Evolutionary conservation across 64 coral and sea anemone species (phyloP).

Genomic region (Platygyra sinensis): DNA sequence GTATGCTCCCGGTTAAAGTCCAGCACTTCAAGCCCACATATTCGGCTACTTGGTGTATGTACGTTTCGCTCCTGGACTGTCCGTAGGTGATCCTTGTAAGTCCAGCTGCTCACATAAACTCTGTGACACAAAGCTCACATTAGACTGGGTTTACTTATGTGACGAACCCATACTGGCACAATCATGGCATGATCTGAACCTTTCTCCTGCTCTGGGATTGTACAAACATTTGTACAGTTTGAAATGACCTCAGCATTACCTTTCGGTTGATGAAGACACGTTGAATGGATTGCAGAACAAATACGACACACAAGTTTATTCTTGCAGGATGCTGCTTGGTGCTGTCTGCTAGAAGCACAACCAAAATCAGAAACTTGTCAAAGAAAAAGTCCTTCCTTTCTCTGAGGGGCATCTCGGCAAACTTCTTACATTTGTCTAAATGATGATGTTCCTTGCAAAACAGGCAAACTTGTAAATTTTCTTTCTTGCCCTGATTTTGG

Average conservation of each 20-base stretch:
- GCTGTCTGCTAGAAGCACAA: not conserved
- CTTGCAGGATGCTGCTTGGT: conserved; percentile 8
- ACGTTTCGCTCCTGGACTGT: conserved; percentile 68
- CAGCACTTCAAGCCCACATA: conserved; percentile 32
- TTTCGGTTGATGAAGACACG: conserved; percentile 28
- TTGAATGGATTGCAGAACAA: conserved; percentile 18
- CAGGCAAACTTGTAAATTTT: not conserved
- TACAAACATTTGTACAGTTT: conserved; percentile 47
- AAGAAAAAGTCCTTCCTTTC: too few species aligned
- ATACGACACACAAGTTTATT: not conserved
- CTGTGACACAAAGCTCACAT: too few species aligned
- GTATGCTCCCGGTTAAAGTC: conserved; percentile 44
- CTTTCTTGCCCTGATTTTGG: not conserved
- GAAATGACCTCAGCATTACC: not conserved
- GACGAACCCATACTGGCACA: too few species aligned
- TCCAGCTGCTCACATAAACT: conserved; percentile 48
- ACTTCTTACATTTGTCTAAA: conserved; percentile 30
- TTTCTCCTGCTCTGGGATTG: too few species aligned
- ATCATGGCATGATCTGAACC: too few species aligned
- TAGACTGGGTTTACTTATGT: too few species aligned
- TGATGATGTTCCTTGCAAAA: conserved; percentile 30
- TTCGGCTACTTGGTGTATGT: conserved; percentile 37
- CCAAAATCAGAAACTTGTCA: too few species aligned
- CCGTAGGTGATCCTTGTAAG: conserved; percentile 58
- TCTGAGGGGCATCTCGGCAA: conserved; percentile 3